A percentile compares a stretch with the other conserved stretches of the same genome.
These are phyloP conservation scores for Apis cerana DNA, from an alignment of 1,140 invertebrate genomes.

Conservation along the genomic window DNA sequence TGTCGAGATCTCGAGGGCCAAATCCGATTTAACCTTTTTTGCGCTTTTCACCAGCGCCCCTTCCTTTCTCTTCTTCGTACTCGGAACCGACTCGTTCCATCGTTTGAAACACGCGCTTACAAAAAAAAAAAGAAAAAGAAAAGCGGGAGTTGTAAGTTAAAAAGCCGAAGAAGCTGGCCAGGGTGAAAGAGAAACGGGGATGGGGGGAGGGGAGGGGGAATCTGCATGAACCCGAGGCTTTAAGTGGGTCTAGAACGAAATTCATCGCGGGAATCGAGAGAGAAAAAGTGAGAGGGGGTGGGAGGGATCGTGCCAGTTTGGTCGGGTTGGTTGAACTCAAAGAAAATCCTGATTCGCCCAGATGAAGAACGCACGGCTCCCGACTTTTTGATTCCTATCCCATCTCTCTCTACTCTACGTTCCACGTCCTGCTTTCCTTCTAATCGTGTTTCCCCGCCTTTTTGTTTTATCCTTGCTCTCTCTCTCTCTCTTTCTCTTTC, in stretches of 20 bases:
- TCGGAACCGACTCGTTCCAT: too few species aligned
- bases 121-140: not conserved
- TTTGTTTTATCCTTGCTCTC: slow-evolving; percentile 1
- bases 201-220: not conserved
- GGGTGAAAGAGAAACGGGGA: slow-evolving; percentile 28
- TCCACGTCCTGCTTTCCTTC: slow-evolving; percentile 3
- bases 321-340: slow-evolving; percentile 2
- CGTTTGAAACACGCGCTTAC: slow-evolving; percentile 19
- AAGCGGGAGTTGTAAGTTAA: slow-evolving; percentile 15
- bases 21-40: slow-evolving; percentile 52
- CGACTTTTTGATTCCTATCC: slow-evolving; percentile 24
- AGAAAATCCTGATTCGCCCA: slow-evolving; percentile 15
- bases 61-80: not conserved
- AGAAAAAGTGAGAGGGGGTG: not conserved
- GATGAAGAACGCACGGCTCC: slow-evolving; percentile 14
- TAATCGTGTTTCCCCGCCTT: slow-evolving; percentile 40
- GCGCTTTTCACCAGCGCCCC: not conserved
- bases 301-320: too few species aligned
- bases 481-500: not conserved
- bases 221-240: slow-evolving; percentile 27
- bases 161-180: slow-evolving; percentile 37
- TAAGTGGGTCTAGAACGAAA: slow-evolving; percentile 42
- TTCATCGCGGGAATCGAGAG: slow-evolving; percentile 31
- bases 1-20: slow-evolving; percentile 31
- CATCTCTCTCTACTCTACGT: slow-evolving; percentile 1